Percentiles rank a stretch among this genome's conserved stretches.
phyloP scores from a whole-genome alignment of 1,140 invertebrate genomes.

The Drosophila mauritiana region DNA sequence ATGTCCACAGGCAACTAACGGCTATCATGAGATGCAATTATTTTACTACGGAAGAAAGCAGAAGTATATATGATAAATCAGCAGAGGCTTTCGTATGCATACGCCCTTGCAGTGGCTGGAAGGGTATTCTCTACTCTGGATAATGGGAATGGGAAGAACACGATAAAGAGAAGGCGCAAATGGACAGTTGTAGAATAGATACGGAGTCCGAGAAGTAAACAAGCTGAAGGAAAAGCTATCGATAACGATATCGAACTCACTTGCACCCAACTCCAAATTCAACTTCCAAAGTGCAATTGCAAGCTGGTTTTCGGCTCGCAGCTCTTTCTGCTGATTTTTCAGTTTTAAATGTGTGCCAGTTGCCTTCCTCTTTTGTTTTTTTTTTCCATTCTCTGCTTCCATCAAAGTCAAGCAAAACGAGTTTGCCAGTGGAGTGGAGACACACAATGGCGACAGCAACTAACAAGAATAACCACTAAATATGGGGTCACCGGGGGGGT shows the following conservation, averaged over 20 bases:
- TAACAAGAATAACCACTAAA: slow-evolving; percentile 75
- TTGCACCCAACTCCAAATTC: not conserved
- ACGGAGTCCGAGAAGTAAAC: slow-evolving; percentile 40
- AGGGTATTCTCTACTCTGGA: slow-evolving; percentile 15
- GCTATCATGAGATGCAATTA: too few species aligned
- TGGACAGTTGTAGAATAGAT: slow-evolving; percentile 29
- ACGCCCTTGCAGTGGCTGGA: not conserved
- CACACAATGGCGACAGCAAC: slow-evolving; percentile 46
- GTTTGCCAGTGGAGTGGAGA: slow-evolving; percentile 53
- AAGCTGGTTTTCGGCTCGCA: slow-evolving; percentile 18
- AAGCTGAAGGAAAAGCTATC: slow-evolving; percentile 25
- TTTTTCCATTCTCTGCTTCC: slow-evolving; percentile 29
- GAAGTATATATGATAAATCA: too few species aligned
- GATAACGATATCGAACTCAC: not conserved
- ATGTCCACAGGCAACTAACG: not conserved
- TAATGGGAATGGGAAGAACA: slow-evolving; percentile 3
- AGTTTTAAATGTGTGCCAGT: slow-evolving; percentile 61
- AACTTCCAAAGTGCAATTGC: slow-evolving; percentile 41
- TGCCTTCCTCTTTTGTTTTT: slow-evolving; percentile 21
- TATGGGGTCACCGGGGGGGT: slow-evolving; percentile 2
- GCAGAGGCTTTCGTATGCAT: not conserved
- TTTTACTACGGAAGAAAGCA: too few species aligned
- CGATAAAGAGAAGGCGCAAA: not conserved
- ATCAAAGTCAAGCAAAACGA: slow-evolving; percentile 69
- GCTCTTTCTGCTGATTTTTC: slow-evolving; percentile 50